A percentile compares a stretch with the other conserved stretches of the same genome.
Conservation (phyloP, 2,113 vertebrate genomes). For the Nematolebias whitei region DNA sequence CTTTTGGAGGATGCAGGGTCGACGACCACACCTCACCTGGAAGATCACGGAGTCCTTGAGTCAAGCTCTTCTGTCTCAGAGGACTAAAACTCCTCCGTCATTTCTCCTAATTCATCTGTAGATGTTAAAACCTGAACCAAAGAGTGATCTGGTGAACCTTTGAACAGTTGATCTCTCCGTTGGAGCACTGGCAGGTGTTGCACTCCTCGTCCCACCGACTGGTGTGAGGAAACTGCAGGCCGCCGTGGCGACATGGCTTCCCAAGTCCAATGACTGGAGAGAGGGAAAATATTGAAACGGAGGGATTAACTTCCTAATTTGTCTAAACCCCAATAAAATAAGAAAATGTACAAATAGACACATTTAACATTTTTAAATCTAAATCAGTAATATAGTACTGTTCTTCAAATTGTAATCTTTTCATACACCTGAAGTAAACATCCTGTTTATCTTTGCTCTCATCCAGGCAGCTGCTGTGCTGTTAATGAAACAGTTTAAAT, state of each 20-base stretch:
- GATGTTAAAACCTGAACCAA: not conserved
- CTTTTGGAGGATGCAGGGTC: slow-evolving; percentile 84
- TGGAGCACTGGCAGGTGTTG: slow-evolving; percentile 88
- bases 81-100: not conserved
- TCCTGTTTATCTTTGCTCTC: too few species aligned
- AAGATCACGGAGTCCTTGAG: not conserved
- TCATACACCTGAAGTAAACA: too few species aligned
- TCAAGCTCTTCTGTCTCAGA: not conserved
- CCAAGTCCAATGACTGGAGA: slow-evolving; percentile 84
- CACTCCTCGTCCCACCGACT: slow-evolving; percentile 91
- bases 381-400: too few species aligned
- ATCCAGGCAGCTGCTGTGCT: too few species aligned
- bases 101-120: not conserved
- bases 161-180: slow-evolving; percentile 87
- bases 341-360: too few species aligned
- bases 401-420: too few species aligned
- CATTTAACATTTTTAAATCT: too few species aligned
- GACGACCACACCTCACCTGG: slow-evolving; percentile 90
- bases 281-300: not conserved
- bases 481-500: too few species aligned
- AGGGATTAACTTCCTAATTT: not conserved
- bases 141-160: slow-evolving; percentile 79
- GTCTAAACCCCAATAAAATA: not conserved
- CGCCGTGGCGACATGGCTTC: slow-evolving; percentile 86
- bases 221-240: slow-evolving; percentile 85